Conservation (phyloP, 2,888 invertebrate species). For the Drosophila neonasuta region DNA sequence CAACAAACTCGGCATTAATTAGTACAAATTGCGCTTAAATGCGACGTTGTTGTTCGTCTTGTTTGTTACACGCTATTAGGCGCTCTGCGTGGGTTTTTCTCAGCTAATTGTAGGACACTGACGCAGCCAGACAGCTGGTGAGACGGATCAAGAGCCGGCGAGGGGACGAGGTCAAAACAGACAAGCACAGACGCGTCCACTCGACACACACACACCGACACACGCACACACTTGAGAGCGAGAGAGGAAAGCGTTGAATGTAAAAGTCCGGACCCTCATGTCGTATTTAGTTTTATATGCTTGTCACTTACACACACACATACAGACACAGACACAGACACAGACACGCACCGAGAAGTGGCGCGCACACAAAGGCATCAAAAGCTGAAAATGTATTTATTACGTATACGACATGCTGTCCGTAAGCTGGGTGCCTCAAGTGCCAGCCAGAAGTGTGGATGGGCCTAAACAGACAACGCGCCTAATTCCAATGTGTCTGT, state of each 20-base stretch:
- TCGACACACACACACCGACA: slow-evolving; percentile 34
- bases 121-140: not conserved
- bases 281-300: slow-evolving; percentile 67
- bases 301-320: slow-evolving; percentile 55
- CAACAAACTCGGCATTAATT: slow-evolving; percentile 62
- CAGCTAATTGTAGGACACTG: slow-evolving; percentile 52
- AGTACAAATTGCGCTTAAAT: slow-evolving; percentile 65
- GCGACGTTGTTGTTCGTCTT: slow-evolving; percentile 22
- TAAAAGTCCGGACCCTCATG: slow-evolving; percentile 38
- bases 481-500: slow-evolving; percentile 7
- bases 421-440: slow-evolving; percentile 37
- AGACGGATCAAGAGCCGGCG: slow-evolving; percentile 6
- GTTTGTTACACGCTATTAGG: slow-evolving; percentile 42
- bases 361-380: slow-evolving; percentile 11
- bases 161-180: slow-evolving; percentile 5
- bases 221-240: slow-evolving; percentile 43
- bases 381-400: slow-evolving; percentile 53
- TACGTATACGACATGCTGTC: slow-evolving; percentile 64
- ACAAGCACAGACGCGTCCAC: slow-evolving; percentile 40
- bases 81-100: slow-evolving; percentile 38
- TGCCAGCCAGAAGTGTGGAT: slow-evolving; percentile 22
- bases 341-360: too few relatives aligned
- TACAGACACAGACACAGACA: not conserved
- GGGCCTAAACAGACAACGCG: slow-evolving; percentile 18
- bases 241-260: slow-evolving; percentile 19